Evolutionary conservation across 2,888 invertebrate genomes (phyloP), one percentile per base, ranked within the genome.

Genomic region (Ectropis crepuscularia): DNA sequence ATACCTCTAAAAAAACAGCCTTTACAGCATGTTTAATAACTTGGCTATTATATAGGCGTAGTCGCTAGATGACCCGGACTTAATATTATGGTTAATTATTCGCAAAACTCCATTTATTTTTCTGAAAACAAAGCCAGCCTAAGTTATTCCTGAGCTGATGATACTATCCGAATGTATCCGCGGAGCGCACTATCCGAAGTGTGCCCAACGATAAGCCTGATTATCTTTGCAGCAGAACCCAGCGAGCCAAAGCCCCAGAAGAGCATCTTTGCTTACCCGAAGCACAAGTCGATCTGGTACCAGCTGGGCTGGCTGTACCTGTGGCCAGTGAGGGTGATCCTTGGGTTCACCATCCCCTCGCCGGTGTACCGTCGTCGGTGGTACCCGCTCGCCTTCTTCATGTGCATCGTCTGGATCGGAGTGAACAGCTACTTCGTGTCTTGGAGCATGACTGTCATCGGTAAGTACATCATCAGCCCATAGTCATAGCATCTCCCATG

Each of bases 361-460:
- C 95, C 95, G 0, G 85, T 93, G 53, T 92, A 87, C 5, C 89
- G 94, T 76, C 93, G 94, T 16, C 94, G 88, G 54, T 87, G 95
- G 68, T 98, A 96, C 81, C 96, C 97, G 0, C 46, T 96, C 0
- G 95, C 97, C 0, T 98, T 99, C 81, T 69, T 97, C 11, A 96
- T 98, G 95, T 98, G 98, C 79, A 95, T 98, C 37, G 83, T 97
- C 2, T 97, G 97, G 95, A 97, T 99, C 68, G 98, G 97, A 2
- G 84, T 92, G 0, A 95, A 97, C 70, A 97, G 98, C 0, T 99
- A 98, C 80, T 76, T 97, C 58, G 96, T 98, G 37, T 96, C 98
- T 0, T 99, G 99, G 98, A 97, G 98, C 95, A 96, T 98, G 83
- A 95, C 97, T 39, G 94, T 96, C 5, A 95, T 98, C 70, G 98